Conservation (phyloP, 2,113 vertebrate species). For the Platysteira castanea region DNA sequence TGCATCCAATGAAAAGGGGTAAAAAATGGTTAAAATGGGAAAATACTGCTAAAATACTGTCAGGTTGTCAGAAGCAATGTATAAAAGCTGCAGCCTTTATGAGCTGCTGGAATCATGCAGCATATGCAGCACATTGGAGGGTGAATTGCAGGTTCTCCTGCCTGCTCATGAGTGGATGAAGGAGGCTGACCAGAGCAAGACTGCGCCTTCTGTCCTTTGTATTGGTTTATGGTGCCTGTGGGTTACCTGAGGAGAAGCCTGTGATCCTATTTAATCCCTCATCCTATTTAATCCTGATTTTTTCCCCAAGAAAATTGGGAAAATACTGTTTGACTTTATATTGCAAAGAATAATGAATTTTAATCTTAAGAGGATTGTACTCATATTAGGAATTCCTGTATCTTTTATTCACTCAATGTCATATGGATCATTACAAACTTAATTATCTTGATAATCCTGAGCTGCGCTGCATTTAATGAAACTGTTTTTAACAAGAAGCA, state of each 20-base stretch:
- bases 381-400: slow-evolving; percentile 26
- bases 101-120: background rate
- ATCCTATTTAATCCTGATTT: background rate
- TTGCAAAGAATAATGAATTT: background rate
- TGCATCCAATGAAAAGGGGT: background rate
- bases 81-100: background rate
- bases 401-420: background rate
- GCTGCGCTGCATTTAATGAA: slow-evolving; percentile 30
- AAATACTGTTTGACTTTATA: background rate
- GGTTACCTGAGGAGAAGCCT: background rate
- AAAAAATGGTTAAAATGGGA: background rate
- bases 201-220: background rate
- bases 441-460: slow-evolving; percentile 52
- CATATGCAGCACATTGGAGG: background rate
- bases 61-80: background rate
- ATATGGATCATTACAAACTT: slow-evolving; percentile 11
- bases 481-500: slow-evolving; percentile 16
- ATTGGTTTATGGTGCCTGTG: background rate
- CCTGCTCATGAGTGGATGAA: background rate
- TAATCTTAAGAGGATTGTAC: background rate
- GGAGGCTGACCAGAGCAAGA: background rate
- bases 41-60: background rate
- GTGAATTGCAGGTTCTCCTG: background rate
- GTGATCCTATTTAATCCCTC: background rate
- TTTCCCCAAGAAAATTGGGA: background rate